phyloP scores from a whole-genome alignment of 2,113 vertebrate genomes.

The Clarias magur region DNA sequence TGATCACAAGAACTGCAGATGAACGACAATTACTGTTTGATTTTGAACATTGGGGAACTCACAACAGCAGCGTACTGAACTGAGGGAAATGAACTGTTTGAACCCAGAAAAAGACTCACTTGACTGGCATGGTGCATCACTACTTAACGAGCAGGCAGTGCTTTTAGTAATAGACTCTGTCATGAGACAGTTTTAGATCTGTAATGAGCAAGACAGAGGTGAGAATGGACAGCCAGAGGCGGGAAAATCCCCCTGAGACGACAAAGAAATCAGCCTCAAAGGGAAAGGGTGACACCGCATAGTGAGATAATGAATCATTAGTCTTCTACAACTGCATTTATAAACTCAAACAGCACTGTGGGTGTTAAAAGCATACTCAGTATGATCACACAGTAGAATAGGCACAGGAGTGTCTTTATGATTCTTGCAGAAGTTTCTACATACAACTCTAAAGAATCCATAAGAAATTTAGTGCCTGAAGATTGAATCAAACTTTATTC shows the following conservation, averaged over 20 bases:
- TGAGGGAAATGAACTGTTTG: too few relatives aligned
- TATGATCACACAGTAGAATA: not conserved
- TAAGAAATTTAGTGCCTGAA: not conserved
- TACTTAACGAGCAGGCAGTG: not conserved
- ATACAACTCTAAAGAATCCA: not conserved
- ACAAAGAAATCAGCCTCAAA: not conserved
- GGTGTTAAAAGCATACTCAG: not conserved
- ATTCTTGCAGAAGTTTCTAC: not conserved
- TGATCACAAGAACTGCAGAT: too few relatives aligned
- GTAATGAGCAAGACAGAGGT: not conserved
- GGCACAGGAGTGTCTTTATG: not conserved
- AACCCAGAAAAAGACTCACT: too few relatives aligned
- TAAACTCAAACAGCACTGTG: not conserved
- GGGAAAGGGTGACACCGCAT: not conserved
- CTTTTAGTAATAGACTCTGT: not conserved
- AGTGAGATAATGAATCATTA: not conserved
- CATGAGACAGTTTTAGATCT: not conserved
- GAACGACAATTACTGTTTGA: too few relatives aligned
- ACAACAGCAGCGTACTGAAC: too few relatives aligned
- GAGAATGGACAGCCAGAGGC: not conserved
- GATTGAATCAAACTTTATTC: not conserved
- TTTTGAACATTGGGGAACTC: too few relatives aligned
- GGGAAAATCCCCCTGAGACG: not conserved
- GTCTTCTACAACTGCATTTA: not conserved
- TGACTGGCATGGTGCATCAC: too few relatives aligned